phyloP scores from a whole-genome alignment of 1,140 invertebrate genomes.

The Leptestheria dahalacensis region DNA sequence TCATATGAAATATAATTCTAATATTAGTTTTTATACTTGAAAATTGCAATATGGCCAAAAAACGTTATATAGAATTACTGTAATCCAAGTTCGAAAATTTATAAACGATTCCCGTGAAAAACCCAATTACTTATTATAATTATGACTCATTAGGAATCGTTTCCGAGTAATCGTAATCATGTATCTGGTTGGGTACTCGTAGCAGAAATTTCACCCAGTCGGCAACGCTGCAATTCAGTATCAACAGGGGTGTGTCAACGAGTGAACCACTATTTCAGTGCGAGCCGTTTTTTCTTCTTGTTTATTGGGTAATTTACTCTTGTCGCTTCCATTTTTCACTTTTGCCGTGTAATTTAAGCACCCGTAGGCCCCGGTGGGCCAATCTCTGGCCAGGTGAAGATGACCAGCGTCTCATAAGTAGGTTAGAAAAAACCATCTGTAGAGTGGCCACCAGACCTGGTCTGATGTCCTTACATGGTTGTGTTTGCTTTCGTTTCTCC shows the following conservation, averaged over 20 bases:
- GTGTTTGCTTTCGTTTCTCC: not conserved
- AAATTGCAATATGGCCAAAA: too few relatives aligned
- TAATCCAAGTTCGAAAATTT: too few relatives aligned
- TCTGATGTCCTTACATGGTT: not conserved
- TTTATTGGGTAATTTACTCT: not conserved
- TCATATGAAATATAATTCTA: too few relatives aligned
- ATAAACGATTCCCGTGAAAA: too few relatives aligned
- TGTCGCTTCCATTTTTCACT: not conserved
- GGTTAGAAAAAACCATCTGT: not conserved
- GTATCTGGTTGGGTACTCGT: not conserved
- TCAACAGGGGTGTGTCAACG: conserved; percentile 10
- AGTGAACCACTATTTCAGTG: not conserved
- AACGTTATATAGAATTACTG: too few relatives aligned
- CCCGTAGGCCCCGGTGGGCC: not conserved
- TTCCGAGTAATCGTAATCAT: too few relatives aligned
- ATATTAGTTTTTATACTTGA: too few relatives aligned
- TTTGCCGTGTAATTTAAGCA: not conserved
- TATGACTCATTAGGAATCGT: too few relatives aligned
- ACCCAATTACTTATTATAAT: too few relatives aligned
- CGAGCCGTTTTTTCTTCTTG: conserved; percentile 2
- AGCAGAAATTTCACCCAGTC: not conserved
- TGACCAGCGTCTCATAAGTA: not conserved
- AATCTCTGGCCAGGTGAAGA: not conserved
- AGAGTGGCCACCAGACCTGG: not conserved
- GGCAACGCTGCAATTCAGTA: conserved; percentile 10